Percentiles rank a stretch among this genome's conserved stretches.
Evolutionary conservation across 2,888 invertebrate species (phyloP).

Genomic region (Erynnis tages): DNA sequence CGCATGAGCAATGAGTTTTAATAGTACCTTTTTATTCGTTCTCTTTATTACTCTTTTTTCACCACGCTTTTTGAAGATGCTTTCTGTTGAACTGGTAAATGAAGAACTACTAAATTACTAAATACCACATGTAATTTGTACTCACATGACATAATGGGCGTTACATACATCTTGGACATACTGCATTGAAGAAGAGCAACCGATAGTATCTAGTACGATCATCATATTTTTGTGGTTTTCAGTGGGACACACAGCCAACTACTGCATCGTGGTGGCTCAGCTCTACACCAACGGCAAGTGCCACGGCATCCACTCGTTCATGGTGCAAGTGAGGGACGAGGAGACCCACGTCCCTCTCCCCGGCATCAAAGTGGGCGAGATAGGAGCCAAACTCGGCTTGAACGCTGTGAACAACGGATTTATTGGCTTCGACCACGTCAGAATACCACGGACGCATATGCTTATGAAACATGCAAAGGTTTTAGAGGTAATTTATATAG

Average conservation of each 20-base stretch:
- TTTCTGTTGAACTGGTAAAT: too few relatives aligned
- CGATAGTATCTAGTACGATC: neutral
- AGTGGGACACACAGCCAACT: constrained; percentile 97
- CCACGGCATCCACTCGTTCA: constrained; percentile 94
- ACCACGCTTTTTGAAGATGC: too few relatives aligned
- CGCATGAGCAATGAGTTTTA: too few relatives aligned
- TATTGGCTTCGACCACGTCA: constrained; percentile 90
- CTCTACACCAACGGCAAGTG: constrained; percentile 90
- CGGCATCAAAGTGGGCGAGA: constrained; percentile 95
- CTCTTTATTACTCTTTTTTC: too few relatives aligned
- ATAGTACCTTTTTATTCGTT: too few relatives aligned
- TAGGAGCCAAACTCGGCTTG: constrained; percentile 95
- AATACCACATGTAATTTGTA: too few relatives aligned
- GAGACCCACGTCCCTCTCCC: constrained; percentile 92
- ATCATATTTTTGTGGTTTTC: constrained; percentile 31
- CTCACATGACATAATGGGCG: too few relatives aligned
- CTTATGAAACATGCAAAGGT: constrained; percentile 96
- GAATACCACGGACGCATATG: constrained; percentile 94
- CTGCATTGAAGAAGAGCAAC: too few relatives aligned
- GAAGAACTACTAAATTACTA: too few relatives aligned
- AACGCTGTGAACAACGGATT: constrained; percentile 96
- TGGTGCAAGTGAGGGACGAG: constrained; percentile 93
- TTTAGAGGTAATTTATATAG: constrained; percentile 79
- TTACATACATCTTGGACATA: too few relatives aligned
- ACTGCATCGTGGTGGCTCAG: constrained; percentile 95